A percentile compares a stretch with the other conserved stretches of the same genome.
Evolutionary conservation across 92 coral and sea anemone species (phyloP).

Genomic region (Palythoa grandis): DNA sequence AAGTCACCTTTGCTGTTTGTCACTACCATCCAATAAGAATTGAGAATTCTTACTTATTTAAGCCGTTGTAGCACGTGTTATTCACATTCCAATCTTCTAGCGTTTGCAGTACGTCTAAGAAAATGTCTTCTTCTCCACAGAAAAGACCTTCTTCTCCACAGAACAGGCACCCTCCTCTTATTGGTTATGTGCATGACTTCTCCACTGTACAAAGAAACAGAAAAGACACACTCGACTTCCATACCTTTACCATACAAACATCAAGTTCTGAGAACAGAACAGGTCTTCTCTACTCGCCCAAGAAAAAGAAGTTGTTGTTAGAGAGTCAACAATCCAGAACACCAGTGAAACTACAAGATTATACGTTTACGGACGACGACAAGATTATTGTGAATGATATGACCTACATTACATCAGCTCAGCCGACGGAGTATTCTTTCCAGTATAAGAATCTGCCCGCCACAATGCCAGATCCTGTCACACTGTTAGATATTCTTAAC

Average conservation of each 20-base stretch:
- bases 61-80: conserved; percentile 15
- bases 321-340: conserved; percentile 17
- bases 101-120: conserved; percentile 16
- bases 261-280: conserved; percentile 16
- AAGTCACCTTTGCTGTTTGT: conserved; percentile 26
- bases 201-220: conserved; percentile 16
- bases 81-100: conserved; percentile 25
- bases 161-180: conserved; percentile 47
- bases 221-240: conserved; percentile 16
- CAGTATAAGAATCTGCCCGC: conserved; percentile 14
- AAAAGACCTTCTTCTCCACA: conserved; percentile 41
- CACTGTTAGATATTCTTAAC: conserved; percentile 12
- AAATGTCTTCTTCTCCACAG: conserved; percentile 29
- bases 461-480: conserved; percentile 17
- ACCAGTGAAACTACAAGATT: conserved; percentile 15
- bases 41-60: conserved; percentile 13
- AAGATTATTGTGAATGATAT: conserved; percentile 13
- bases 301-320: conserved; percentile 14
- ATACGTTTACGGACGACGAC: conserved; percentile 17
- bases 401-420: conserved; percentile 16
- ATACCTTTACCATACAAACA: conserved; percentile 12
- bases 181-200: conserved; percentile 18
- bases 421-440: conserved; percentile 17
- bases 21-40: conserved; percentile 15
- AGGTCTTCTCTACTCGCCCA: conserved; percentile 18